Evolutionary conservation across 2,888 invertebrate genomes (phyloP), one percentile per base, ranked within the genome.

Genomic region (Magallana nippona): DNA sequence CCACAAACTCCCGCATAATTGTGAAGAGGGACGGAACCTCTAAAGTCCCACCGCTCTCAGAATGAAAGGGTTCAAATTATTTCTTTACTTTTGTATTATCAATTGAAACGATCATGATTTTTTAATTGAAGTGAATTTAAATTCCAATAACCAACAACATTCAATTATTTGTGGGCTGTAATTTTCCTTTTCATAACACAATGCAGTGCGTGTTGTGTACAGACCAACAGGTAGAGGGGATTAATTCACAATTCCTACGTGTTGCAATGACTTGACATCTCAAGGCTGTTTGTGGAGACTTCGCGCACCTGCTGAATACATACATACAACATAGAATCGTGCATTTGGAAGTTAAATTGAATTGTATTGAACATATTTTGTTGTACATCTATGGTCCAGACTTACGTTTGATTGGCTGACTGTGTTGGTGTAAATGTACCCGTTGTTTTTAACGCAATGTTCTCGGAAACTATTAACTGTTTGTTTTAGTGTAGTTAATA

Each of bases 61-160:
- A 71, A 3, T 10, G 3, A 32, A 27, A 15, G 71, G 32, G 22
- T 71, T 22, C 71, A 27, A 32, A 71, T 71, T 71, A 71, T 32
- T 71, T 71, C 71, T 32, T 19, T 13, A 22, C 71, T 71, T 71
- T 19, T 71, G 71, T 71, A 71, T 71, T 71, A 71, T 27, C 71
- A 19, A 71, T 71, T 71, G 22, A 71, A 71, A 71, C 71, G 71
- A 71, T 71, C 71, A 71, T 71, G 71, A 27, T 71, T 71, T 71
- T 44, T 71, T 71, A 71, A 71, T 71, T 71, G 71, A 71, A 71
- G 71, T 71, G 71, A 71, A 71, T 71, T 71, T 71, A 71, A 71
- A 71, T 71, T 71, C 71, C 71, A 71, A 71, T 71, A 71, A 27
- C 71, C 71, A 27, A 22, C 71, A 71, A 32, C 32, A 22, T 71